Evolutionary conservation across 2,113 vertebrate genomes (phyloP), one percentile per base, ranked within the genome.

Genomic region (Martes martes): DNA sequence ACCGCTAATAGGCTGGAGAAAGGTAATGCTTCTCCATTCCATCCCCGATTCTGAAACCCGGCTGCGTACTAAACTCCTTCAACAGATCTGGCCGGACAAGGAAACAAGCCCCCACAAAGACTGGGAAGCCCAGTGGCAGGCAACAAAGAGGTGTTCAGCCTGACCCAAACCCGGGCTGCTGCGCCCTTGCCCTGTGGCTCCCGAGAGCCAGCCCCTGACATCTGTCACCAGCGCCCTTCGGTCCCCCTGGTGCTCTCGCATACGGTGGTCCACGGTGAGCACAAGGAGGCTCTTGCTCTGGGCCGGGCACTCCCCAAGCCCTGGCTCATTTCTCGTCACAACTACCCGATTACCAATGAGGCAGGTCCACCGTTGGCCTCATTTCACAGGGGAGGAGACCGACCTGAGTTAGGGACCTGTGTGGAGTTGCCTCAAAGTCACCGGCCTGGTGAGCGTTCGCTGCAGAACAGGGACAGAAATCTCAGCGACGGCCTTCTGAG

Each of bases 201-300:
- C 31, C 7, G 6, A 39, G 59, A 19, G 2, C n/a, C 50, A 36
- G 1, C 3, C 4, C 31, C 31, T 9, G 4, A 23, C 6, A 18
- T 13, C 74, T n/a, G 52, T 16, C 6, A 23, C 45, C 11, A 36
- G n/a, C 0, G 1, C 50, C 33, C 61, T 26, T 78, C 15, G 14
- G 1, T 33, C 52, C 13, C 1, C 2, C 7, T 1, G 7, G 24
- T 55, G 33, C 52, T 23, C 28, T 33, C 0, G 18, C 11, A 14
- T 33, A 8, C 2, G 21, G 33, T 7, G n/a, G 79, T 55, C 52
- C 7, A 13, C 11, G 1, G 11, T 11, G 36, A 19, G 3, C 59
- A 15, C 16, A 10, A 9, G 0, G 42, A 69, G 14, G 39, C 50
- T 7, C 15, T 42, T 0, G 21, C 33, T 47, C 21, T 39, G 10